phyloP scores from a whole-genome alignment of 2,888 invertebrate genomes.

The Bugulina stolonifera region DNA sequence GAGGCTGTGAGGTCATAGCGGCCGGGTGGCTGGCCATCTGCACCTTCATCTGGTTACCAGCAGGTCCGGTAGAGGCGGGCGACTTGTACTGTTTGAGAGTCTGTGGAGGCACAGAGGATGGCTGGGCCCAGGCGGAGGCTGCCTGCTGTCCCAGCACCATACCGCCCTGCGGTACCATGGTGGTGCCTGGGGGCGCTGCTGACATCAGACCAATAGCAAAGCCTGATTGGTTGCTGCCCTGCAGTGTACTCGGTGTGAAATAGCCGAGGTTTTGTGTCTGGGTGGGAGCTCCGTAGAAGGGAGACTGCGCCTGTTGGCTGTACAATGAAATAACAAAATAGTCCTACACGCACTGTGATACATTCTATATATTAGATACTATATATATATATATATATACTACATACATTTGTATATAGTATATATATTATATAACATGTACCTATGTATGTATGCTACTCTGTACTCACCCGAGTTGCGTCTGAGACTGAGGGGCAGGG shows the following conservation, averaged over 20 bases:
- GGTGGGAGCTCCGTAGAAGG: not conserved
- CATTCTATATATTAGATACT: too few relatives aligned
- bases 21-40: not conserved
- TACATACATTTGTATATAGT: too few relatives aligned
- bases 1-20: constrained; percentile 1
- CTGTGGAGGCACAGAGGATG: not conserved
- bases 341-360: too few relatives aligned
- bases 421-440: too few relatives aligned
- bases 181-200: not conserved
- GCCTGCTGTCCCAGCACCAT: not conserved
- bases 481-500: not conserved
- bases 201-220: not conserved
- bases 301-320: not conserved
- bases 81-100: not conserved
- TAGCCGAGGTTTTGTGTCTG: not conserved
- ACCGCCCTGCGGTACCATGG: not conserved
- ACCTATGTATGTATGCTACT: not conserved
- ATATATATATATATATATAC: too few relatives aligned
- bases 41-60: not conserved
- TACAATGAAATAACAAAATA: too few relatives aligned
- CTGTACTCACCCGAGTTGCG: not conserved
- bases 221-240: not conserved
- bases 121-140: not conserved
- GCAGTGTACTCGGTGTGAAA: not conserved
- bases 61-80: not conserved